phyloP scores from a whole-genome alignment of 1,140 invertebrate genomes.

The Telenomus remus region DNA sequence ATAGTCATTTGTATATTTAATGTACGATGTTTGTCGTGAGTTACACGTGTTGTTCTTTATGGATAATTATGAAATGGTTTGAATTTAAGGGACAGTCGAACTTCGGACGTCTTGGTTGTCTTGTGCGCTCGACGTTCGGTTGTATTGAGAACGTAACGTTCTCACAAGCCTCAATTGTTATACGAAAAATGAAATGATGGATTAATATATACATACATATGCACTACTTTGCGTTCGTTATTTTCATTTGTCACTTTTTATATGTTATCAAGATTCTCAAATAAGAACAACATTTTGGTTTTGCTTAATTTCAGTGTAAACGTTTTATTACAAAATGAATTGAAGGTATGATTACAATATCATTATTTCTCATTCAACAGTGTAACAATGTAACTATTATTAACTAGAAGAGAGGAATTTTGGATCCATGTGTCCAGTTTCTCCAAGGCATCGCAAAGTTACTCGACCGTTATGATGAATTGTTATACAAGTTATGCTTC shows the following conservation, averaged over 20 bases:
- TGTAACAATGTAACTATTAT: slow-evolving; percentile 11
- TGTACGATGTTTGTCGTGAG: slow-evolving; percentile 46
- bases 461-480: slow-evolving; percentile 92
- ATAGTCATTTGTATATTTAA: slow-evolving; percentile 57
- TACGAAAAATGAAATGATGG: slow-evolving; percentile 45
- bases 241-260: too few relatives aligned
- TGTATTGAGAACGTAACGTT: slow-evolving; percentile 57
- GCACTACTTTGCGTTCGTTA: slow-evolving; percentile 38
- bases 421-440: slow-evolving; percentile 91
- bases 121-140: slow-evolving; percentile 26
- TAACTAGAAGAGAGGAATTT: slow-evolving; percentile 78
- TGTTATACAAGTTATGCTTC: slow-evolving; percentile 93
- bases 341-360: slow-evolving; percentile 7
- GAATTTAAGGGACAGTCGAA: slow-evolving; percentile 37
- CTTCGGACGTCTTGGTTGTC: slow-evolving; percentile 16
- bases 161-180: slow-evolving; percentile 59
- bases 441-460: slow-evolving; percentile 85
- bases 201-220: slow-evolving; percentile 59
- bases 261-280: too few relatives aligned
- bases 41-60: slow-evolving; percentile 50
- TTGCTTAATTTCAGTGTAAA: slow-evolving; percentile 4
- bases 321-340: slow-evolving; percentile 27
- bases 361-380: slow-evolving; percentile 9
- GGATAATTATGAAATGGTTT: slow-evolving; percentile 50
- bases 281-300: too few relatives aligned